Percentiles rank a stretch among this genome's conserved stretches.
phyloP scores from a whole-genome alignment of 2,113 vertebrate genomes.

The Arvicanthis niloticus region DNA sequence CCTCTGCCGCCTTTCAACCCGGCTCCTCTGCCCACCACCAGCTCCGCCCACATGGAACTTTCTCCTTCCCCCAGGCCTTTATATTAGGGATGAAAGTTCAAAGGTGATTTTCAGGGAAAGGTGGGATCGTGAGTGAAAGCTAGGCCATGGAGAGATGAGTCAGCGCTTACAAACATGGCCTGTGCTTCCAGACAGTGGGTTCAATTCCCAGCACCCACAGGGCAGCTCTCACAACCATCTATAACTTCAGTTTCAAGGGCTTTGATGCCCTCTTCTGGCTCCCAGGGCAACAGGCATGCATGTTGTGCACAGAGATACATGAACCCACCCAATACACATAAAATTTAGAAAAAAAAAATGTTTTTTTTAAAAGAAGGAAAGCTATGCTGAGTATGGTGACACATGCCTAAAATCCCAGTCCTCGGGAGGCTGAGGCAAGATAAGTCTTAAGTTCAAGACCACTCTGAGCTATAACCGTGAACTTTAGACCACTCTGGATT shows the following conservation, averaged over 20 bases:
- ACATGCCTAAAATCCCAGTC: not conserved
- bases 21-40: not conserved
- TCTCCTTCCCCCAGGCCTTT: not conserved
- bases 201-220: not conserved
- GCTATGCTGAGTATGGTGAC: not conserved
- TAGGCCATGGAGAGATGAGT: not conserved
- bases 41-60: rapidly evolving
- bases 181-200: not conserved
- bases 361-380: not conserved
- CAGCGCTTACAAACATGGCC: not conserved
- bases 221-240: not conserved
- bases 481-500: not conserved
- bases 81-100: not conserved
- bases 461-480: not conserved
- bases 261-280: not conserved
- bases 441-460: not conserved
- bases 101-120: not conserved
- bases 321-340: not conserved
- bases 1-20: not conserved
- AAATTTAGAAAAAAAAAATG: not conserved
- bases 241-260: not conserved
- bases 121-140: not conserved
- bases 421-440: not conserved
- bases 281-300: not conserved
- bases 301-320: not conserved